Evolutionary conservation across 37 sponge, comb jelly and placozoan species (phyloP).

Genomic region (Oopsacas minuta): DNA sequence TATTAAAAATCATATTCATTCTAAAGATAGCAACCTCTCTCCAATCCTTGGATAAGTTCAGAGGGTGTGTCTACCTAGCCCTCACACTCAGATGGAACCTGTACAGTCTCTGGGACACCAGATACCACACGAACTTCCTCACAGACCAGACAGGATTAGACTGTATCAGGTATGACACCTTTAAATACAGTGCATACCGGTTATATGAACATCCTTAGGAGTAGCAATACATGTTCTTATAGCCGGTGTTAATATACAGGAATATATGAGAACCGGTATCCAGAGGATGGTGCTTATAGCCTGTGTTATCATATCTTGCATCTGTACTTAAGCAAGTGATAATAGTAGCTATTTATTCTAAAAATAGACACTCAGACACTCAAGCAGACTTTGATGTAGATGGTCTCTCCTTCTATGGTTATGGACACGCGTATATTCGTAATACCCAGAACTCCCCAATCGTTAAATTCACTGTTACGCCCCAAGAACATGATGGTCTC

Average conservation of each 20-base stretch:
- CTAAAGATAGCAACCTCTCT: not conserved
- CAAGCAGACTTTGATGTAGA: not conserved
- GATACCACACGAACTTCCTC: conserved; percentile 12
- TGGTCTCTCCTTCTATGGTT: conserved; percentile 3
- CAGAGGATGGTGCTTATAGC: too few species aligned
- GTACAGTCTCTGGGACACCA: conserved; percentile 3
- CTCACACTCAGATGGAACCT: not conserved
- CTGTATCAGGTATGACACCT: not conserved
- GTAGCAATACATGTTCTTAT: too few species aligned
- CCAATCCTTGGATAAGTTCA: not conserved
- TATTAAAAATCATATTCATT: too few species aligned
- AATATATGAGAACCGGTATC: too few species aligned
- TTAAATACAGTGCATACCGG: too few species aligned
- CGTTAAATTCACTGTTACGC: not conserved
- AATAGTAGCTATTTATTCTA: too few species aligned
- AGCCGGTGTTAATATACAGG: too few species aligned
- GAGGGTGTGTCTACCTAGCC: not conserved
- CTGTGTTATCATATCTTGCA: too few species aligned
- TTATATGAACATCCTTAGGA: too few species aligned
- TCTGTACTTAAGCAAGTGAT: too few species aligned
- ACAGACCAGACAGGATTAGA: not conserved
- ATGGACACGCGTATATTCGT: not conserved
- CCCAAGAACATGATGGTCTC: not conserved
- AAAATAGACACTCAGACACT: not conserved
- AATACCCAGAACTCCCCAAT: not conserved